Evolutionary conservation across 2,888 invertebrate genomes (phyloP).

Genomic region (Digitonthophagus gazella): DNA sequence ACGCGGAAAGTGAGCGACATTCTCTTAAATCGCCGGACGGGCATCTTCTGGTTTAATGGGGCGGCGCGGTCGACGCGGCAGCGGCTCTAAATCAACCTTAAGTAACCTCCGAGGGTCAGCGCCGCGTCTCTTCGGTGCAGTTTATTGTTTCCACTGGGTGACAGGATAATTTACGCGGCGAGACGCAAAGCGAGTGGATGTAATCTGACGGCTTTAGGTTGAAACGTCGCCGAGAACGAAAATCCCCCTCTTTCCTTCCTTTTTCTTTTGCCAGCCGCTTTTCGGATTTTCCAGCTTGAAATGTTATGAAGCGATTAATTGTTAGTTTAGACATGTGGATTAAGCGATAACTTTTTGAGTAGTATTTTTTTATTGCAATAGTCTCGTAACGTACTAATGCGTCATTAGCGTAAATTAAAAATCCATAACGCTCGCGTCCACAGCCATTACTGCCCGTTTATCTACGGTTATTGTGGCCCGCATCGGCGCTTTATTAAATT

Average conservation of each 20-base stretch:
- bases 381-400: not conserved
- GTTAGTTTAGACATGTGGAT: no score
- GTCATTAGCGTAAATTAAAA: not conserved
- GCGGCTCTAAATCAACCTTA: not conserved
- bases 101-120: not conserved
- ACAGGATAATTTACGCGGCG: not conserved
- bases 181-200: not conserved
- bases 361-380: no score
- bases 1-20: not conserved
- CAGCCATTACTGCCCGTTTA: not conserved
- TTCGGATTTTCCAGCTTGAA: no score
- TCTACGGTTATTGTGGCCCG: not conserved
- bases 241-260: no score
- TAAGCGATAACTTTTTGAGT: no score
- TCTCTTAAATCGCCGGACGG: not conserved
- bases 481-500: not conserved
- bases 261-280: no score
- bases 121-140: not conserved
- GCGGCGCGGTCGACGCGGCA: not conserved
- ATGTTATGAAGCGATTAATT: no score
- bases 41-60: not conserved
- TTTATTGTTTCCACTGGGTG: not conserved
- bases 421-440: not conserved
- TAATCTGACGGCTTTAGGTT: not conserved
- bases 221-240: not conserved